Evolutionary conservation across 1,140 invertebrate species (phyloP).

Genomic region (Pectinophora gossypiella): DNA sequence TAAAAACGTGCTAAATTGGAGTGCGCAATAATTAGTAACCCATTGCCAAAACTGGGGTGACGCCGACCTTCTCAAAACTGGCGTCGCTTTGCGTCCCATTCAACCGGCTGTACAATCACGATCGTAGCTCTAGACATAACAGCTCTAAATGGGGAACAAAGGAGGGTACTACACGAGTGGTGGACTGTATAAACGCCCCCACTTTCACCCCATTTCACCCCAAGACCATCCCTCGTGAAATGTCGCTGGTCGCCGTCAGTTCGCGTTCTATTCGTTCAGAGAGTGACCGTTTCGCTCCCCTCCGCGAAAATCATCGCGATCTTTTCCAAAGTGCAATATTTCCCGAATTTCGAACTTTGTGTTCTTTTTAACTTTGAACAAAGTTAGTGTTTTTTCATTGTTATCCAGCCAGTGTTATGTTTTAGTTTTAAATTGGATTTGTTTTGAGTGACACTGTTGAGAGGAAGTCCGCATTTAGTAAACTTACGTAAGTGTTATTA

Average conservation of each 20-base stretch:
- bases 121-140: neutral
- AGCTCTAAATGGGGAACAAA: neutral
- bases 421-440: slow-evolving; percentile 29
- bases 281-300: slow-evolving; percentile 23
- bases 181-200: slow-evolving; percentile 21
- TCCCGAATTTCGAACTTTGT: slow-evolving; percentile 40
- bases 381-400: slow-evolving; percentile 14
- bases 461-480: slow-evolving; percentile 40
- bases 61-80: neutral
- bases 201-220: slow-evolving; percentile 39
- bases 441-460: slow-evolving; percentile 32
- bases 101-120: neutral
- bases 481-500: slow-evolving; percentile 64
- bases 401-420: slow-evolving; percentile 22
- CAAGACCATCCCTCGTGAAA: slow-evolving; percentile 29
- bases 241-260: slow-evolving; percentile 36
- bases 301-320: slow-evolving; percentile 48
- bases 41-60: neutral
- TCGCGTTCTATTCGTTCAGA: slow-evolving; percentile 26
- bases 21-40: slow-evolving; percentile 3
- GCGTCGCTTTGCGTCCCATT: neutral
- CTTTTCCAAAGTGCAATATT: slow-evolving; percentile 62
- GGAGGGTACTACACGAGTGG: neutral
- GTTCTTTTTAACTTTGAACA: slow-evolving; percentile 12
- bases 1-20: neutral